Evolutionary conservation across 2,888 invertebrate genomes (phyloP).

Genomic region (Syritta pipiens): DNA sequence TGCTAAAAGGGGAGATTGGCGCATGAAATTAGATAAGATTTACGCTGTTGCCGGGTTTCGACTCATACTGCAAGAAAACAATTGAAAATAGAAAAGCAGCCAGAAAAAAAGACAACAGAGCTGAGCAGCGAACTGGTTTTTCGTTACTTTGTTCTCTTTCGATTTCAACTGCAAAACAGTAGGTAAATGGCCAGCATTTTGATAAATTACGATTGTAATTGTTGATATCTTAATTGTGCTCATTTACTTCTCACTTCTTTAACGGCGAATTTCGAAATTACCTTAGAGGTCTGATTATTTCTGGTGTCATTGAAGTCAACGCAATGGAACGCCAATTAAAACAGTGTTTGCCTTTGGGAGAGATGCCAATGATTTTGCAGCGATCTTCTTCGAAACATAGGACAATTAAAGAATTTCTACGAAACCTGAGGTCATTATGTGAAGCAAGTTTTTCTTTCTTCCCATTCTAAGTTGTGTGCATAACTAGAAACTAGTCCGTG

Average conservation of each 20-base stretch:
- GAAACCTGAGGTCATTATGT: constrained; percentile 20
- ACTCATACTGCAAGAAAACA: constrained; percentile 8
- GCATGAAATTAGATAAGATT: constrained; percentile 55
- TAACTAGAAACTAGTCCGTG: constrained; percentile 42
- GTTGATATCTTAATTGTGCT: constrained; percentile 56
- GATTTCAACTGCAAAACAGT: neutral
- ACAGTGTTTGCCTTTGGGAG: neutral
- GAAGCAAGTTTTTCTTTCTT: constrained; percentile 22
- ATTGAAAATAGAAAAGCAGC: constrained; percentile 9
- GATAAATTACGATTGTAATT: constrained; percentile 46
- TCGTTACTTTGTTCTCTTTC: neutral
- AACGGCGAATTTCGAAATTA: constrained; percentile 21
- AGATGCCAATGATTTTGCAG: neutral
- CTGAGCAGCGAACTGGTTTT: constrained; percentile 47
- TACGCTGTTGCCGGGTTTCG: constrained; percentile 44
- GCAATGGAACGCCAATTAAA: constrained; percentile 1
- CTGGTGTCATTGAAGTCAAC: constrained; percentile 8
- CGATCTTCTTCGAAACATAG: constrained; percentile 19
- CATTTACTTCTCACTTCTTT: constrained; percentile 42
- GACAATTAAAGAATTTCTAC: constrained; percentile 10
- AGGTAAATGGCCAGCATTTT: neutral
- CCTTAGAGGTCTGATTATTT: constrained; percentile 13
- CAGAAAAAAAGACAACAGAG: constrained; percentile 45
- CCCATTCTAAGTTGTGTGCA: constrained; percentile 42
- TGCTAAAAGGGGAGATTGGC: constrained; percentile 57